Evolutionary conservation across 2,113 vertebrate species (phyloP), one percentile per base, ranked within the genome.

Genomic region (Myotis lucifugus): DNA sequence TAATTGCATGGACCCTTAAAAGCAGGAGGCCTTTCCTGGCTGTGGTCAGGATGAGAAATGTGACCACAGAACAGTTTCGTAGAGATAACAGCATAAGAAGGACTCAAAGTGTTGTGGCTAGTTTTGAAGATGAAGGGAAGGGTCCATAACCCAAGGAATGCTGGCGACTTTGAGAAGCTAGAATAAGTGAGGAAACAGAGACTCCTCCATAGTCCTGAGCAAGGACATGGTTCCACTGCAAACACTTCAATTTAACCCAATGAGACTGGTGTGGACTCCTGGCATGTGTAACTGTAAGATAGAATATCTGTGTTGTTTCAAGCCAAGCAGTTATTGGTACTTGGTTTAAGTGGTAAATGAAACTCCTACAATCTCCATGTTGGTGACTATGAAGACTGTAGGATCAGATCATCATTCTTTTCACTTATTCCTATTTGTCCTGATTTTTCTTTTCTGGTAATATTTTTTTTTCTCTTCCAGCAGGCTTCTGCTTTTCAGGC

Each of bases 401-500:
- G 56, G 46, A 66, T 64, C 7, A 72, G 5, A 79, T 11, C 2
- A n/a, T 3, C 5, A n/a, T 88, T 72, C 64, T 61, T 25, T 56
- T 84, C 56, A 34, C 15, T 37, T 64, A 8, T 25, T 93, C 21
- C 67, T 17, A 11, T 61, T 85, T 34, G 87, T 23, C 78, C 13
- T 81, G 3, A 9, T 76, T 46, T 89, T 93, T 73, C 77, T 77
- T 37, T 14, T 9, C 52, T 81, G 82, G 14, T 88, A 96, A 61
- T 1, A 70, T 9, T 6, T 52, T 70, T 67, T 11, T 90, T 2
- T 77, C 0, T 76, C 23, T 94, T 86, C 19, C 25, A 93, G 32
- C 23, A 96, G 23, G 50, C 50, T 73, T n/a, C 78, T 77, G 48
- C 27, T 84, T 79, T 42, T 12, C n/a, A 95, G 48, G 74, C 12